Evolutionary conservation across 2,888 invertebrate species (phyloP), one percentile per base, ranked within the genome.

Genomic region (Agrenia bidenticulata): DNA sequence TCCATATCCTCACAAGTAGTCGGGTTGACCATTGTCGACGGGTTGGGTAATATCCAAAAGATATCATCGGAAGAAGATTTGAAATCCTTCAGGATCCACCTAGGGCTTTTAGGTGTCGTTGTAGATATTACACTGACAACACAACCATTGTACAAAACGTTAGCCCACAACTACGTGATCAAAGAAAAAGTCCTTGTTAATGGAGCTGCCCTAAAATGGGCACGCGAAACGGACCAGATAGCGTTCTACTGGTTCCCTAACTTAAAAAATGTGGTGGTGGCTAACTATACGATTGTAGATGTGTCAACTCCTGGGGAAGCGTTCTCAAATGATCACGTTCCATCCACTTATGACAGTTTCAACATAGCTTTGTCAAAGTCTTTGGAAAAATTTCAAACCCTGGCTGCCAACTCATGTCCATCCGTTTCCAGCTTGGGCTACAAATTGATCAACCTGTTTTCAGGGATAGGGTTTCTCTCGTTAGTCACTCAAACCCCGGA

Each of bases 281-380:
- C 55, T 2, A 63, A 68, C 24, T 64, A 62, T 59, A 65, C 62
- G 1, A 64, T 59, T n/a, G 68, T 68, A 2, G 63, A 63, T 24
- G 57, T 49, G 1, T 2, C 24, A 0, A 37, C 49, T 1, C 21
- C 51, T 21, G 63, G 63, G 1, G 32, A 57, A 1, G 63, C 63
- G 1, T 56, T 19, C 26, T 50, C 63, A 2, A 42, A 27, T 9
- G 57, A 63, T 17, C 63, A 63, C 23, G 57, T 57, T 1, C 57
- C 63, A n/a, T 32, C 57, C 9, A 50, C 57, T 9, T 57, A 56
- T 37, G 17, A 1, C 2, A 24, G 24, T 15, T 57, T 63, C 15
- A 57, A 56, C 26, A 11, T 19, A 1, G 26, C 37, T 9, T 39
- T 26, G 4, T 17, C 17, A 1, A 15, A 24, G 0, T 9, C 17